Conservation (phyloP, 2,113 vertebrate genomes). For the Diphyllodes magnificus region DNA sequence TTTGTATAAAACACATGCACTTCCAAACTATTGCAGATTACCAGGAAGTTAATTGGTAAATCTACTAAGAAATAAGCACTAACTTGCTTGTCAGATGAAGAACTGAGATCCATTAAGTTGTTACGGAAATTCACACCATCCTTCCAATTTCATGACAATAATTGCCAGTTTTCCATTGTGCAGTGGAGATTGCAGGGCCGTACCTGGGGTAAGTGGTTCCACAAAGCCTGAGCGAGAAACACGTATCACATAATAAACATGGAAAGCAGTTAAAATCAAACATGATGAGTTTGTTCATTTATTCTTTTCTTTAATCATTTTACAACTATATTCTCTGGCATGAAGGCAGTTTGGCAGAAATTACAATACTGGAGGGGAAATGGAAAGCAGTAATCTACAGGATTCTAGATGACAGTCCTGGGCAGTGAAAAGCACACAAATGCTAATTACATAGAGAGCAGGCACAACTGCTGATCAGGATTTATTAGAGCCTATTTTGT, state of each 20-base stretch:
- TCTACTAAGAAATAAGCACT: background rate
- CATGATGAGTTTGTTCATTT: background rate
- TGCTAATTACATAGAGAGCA: conserved; percentile 4
- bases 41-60: background rate
- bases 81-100: background rate
- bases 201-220: background rate
- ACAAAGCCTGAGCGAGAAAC: background rate
- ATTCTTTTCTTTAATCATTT: background rate
- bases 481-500: conserved; percentile 48
- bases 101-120: background rate
- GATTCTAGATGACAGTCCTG: background rate
- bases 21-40: background rate
- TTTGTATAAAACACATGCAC: background rate
- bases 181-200: background rate
- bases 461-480: conserved; percentile 5
- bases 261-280: background rate
- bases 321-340: background rate
- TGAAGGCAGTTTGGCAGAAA: background rate
- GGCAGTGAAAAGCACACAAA: background rate
- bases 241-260: background rate
- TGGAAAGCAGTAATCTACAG: background rate
- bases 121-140: background rate
- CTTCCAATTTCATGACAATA: background rate
- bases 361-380: background rate
- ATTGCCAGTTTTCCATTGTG: background rate